A percentile compares a stretch with the other conserved stretches of the same genome.
phyloP scores from a whole-genome alignment of 2,888 invertebrate genomes.

The Tetropium fuscum region DNA sequence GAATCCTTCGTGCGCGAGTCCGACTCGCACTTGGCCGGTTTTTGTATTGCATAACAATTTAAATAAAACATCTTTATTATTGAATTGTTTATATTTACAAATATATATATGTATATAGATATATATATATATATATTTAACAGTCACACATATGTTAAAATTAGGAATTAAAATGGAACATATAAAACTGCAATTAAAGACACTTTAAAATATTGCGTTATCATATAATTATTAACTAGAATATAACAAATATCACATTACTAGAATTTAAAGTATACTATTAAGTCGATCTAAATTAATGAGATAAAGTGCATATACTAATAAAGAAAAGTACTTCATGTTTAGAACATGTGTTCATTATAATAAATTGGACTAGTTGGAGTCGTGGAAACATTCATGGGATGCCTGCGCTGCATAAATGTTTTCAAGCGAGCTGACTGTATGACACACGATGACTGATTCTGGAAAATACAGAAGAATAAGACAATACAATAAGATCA shows the following conservation, averaged over 20 bases:
- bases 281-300: not conserved
- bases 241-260: slow-evolving; percentile 25
- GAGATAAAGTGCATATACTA: not conserved
- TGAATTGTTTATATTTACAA: slow-evolving; percentile 16
- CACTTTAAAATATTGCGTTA: not conserved
- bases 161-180: slow-evolving; percentile 19
- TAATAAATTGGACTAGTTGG: slow-evolving; percentile 55
- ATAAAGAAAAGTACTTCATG: not conserved
- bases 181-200: slow-evolving; percentile 13
- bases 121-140: too few relatives aligned
- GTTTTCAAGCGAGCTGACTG: slow-evolving; percentile 62
- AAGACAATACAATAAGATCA: too few relatives aligned
- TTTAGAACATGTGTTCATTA: slow-evolving; percentile 49
- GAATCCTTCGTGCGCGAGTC: too few relatives aligned
- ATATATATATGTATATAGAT: slow-evolving; percentile 12
- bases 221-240: not conserved
- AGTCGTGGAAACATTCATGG: slow-evolving; percentile 57
- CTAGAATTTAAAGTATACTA: slow-evolving; percentile 14
- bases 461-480: slow-evolving; percentile 40
- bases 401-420: slow-evolving; percentile 64
- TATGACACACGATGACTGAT: slow-evolving; percentile 49
- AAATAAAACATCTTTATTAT: slow-evolving; percentile 23
- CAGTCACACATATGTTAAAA: slow-evolving; percentile 1
- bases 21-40: too few relatives aligned
- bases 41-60: too few relatives aligned